Evolutionary conservation across 2,797 vertebrate genomes (phyloP), one percentile per base, ranked within the genome.

Genomic region (Rhynchotus rufescens): DNA sequence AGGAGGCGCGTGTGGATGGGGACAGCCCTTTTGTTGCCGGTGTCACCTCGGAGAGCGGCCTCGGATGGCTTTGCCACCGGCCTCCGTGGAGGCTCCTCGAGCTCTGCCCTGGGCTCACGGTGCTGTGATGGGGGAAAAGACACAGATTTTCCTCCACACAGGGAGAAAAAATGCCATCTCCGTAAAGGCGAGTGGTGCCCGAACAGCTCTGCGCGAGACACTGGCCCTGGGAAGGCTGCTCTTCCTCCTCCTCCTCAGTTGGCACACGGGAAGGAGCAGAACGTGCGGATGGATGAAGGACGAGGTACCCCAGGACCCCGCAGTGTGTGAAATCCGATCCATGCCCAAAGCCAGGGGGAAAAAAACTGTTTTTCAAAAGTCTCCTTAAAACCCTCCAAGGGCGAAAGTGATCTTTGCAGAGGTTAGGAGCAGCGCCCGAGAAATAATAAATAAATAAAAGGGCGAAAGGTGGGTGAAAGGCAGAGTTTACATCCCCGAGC

Each of bases 1-100:
- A 97, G 97, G 97, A 97, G 96, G 73, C 7, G 12, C 52, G 94
- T 95, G 95, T 96, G 45, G 45, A 47, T 10, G 23, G 65, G 25
- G 11, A 77, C 56, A 4, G 91, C 88, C 86, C 89, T 88, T 93
- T 92, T 94, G 90, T 94, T 90, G 92, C 80, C 90, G 4, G 87
- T 84, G 91, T 91, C 89, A 94, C 85, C 62, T 77, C 64, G 52
- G 88, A 96, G 94, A 51, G 5, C 80, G 51, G 90, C 86, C 38
- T 6, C 22, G 86, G 77, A 17, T 16, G 54, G 51, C 80, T 59
- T 6, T n/a, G 54, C 61, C 9, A 4, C 42, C 8, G 0, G n/a
- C 21, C 42, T 10, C 17, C 2, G 1, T 34, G 40, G 65, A 68
- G 49, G 52, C 60, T 45, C 2, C 7, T 42, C 1, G 0, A 56